These are phyloP conservation scores for Semaprochilodus insignis DNA, from an alignment of 2,797 vertebrate species.

Conservation along the genomic window DNA sequence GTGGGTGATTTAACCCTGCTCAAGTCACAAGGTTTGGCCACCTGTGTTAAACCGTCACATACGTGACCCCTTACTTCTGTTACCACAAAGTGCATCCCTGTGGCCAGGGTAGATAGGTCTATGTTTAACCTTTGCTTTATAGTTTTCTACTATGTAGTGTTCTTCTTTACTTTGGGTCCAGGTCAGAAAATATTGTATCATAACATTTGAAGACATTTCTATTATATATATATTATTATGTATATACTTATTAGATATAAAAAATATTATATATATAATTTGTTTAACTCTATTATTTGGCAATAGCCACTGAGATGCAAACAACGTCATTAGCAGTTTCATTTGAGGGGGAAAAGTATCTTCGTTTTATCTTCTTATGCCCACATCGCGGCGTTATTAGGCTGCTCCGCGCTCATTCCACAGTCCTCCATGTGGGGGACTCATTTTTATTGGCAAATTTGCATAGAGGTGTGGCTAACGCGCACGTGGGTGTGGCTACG, in stretches of 20 bases:
- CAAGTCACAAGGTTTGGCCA: slow-evolving; percentile 47
- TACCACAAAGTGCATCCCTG: slow-evolving; percentile 3
- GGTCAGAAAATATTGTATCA: neutral
- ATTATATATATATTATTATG: no score
- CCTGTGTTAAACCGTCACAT: slow-evolving; percentile 54
- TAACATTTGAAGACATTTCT: no score
- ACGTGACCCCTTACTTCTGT: slow-evolving; percentile 8
- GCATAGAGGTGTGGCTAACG: neutral
- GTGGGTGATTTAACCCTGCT: slow-evolving; percentile 16
- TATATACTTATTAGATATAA: no score
- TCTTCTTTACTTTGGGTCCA: neutral
- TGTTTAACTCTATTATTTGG: no score
- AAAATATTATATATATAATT: no score
- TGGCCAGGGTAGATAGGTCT: neutral
- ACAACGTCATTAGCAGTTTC: neutral
- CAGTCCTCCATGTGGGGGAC: no score
- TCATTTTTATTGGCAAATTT: neutral
- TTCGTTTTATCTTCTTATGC: neutral
- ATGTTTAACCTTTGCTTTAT: neutral
- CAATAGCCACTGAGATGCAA: no score
- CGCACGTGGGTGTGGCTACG: neutral
- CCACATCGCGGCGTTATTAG: slow-evolving; percentile 26
- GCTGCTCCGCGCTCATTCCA: neutral
- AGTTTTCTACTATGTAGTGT: neutral
- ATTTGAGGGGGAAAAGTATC: neutral